These are phyloP conservation scores for Stegophylla sp. DNA, from an alignment of 2,888 invertebrate species.

Conservation along the genomic window DNA sequence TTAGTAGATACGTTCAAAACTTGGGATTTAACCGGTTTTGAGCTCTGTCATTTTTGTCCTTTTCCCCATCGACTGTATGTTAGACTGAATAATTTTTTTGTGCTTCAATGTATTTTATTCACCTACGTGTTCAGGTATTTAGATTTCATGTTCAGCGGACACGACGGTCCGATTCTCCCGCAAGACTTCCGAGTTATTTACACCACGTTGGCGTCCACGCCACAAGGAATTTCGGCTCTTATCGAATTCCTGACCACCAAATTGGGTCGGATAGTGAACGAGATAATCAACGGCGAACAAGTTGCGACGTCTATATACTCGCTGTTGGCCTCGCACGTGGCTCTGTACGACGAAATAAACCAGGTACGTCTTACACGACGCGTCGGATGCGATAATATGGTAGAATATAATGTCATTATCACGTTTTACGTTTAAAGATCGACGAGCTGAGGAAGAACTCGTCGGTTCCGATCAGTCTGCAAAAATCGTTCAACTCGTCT, in stretches of 20 bases:
- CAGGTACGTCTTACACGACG: no score
- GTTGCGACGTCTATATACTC: slow-evolving; percentile 16
- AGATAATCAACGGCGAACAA: slow-evolving; percentile 32
- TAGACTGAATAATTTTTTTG: no score
- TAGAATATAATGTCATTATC: background rate
- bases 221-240: slow-evolving; percentile 9
- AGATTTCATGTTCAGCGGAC: slow-evolving; percentile 39
- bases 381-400: no score
- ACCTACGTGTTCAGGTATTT: slow-evolving; percentile 22
- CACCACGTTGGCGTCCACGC: background rate
- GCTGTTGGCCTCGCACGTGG: slow-evolving; percentile 19
- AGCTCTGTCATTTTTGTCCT: no score
- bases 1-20: no score
- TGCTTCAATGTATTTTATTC: no score
- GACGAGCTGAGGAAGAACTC: background rate
- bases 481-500: background rate
- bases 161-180: slow-evolving; percentile 27
- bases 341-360: background rate
- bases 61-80: no score
- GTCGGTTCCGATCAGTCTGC: background rate
- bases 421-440: background rate
- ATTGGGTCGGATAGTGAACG: slow-evolving; percentile 12
- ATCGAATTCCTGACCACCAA: slow-evolving; percentile 40
- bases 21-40: no score
- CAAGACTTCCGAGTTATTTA: slow-evolving; percentile 47